phyloP scores from a whole-genome alignment of 2,113 vertebrate genomes.

The Phrynosoma platyrhinos region DNA sequence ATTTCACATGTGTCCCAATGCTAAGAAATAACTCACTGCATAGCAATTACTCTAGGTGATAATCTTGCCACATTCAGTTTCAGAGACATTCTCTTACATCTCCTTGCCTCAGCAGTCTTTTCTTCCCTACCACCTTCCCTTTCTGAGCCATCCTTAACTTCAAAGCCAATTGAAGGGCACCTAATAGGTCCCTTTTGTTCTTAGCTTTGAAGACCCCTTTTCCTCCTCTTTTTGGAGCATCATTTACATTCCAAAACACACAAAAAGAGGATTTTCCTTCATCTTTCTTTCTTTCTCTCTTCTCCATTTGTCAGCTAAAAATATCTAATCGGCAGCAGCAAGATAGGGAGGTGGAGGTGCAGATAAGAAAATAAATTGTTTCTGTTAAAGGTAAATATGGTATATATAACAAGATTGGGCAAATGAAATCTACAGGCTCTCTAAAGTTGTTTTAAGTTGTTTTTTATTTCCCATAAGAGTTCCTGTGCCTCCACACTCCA shows the following conservation, averaged over 20 bases:
- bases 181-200: constrained; percentile 55
- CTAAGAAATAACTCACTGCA: neutral
- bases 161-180: constrained; percentile 58
- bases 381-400: constrained; percentile 21
- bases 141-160: constrained; percentile 44
- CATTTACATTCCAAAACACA: constrained; percentile 69
- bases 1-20: neutral
- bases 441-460: too few relatives aligned
- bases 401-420: neutral
- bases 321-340: constrained; percentile 51
- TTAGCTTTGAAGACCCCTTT: constrained; percentile 41
- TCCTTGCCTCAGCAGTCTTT: neutral
- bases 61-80: neutral
- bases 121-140: constrained; percentile 13
- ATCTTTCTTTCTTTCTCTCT: constrained; percentile 23
- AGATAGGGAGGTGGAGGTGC: accelerated
- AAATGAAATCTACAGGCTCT: neutral
- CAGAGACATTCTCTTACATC: neutral
- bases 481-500: too few relatives aligned
- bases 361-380: neutral
- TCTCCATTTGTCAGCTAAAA: constrained; percentile 61
- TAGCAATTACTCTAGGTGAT: constrained; percentile 9
- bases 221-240: constrained; percentile 43
- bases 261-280: constrained; percentile 56
- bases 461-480: too few relatives aligned